Percentiles rank a stretch among this genome's conserved stretches.
Evolutionary conservation across 2,113 vertebrate species (phyloP).

Genomic region (Odobenus rosmarus): DNA sequence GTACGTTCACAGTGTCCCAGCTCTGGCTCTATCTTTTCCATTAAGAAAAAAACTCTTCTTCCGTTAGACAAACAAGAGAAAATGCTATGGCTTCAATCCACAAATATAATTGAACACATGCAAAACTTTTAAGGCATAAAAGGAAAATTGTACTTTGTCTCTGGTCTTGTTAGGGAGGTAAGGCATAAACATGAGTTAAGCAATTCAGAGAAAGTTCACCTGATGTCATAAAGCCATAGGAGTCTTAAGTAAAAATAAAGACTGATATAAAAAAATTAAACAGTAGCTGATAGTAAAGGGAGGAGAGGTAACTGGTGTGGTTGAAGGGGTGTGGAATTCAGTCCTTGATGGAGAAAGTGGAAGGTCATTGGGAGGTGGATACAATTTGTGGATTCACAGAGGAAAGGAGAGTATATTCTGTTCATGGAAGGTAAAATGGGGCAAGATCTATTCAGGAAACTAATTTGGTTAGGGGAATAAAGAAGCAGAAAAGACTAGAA

Average conservation of each 20-base stretch:
- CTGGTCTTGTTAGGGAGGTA: background rate
- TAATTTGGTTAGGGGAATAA: background rate
- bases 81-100: background rate
- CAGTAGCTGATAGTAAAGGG: background rate
- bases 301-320: background rate
- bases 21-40: background rate
- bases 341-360: background rate
- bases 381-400: background rate
- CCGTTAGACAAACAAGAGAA: background rate
- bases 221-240: background rate
- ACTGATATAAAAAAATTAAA: background rate
- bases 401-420: background rate
- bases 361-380: background rate
- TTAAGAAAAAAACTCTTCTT: background rate
- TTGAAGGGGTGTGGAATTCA: background rate
- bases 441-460: background rate
- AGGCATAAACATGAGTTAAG: background rate
- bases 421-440: background rate
- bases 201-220: background rate
- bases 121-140: background rate
- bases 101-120: background rate
- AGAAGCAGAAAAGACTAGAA: background rate
- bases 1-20: background rate
- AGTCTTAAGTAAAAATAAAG: conserved; percentile 14
- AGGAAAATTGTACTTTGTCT: background rate